Base-by-base conservation (phyloP, 2,888 invertebrate species). In the Bombyx huttoni region DNA sequence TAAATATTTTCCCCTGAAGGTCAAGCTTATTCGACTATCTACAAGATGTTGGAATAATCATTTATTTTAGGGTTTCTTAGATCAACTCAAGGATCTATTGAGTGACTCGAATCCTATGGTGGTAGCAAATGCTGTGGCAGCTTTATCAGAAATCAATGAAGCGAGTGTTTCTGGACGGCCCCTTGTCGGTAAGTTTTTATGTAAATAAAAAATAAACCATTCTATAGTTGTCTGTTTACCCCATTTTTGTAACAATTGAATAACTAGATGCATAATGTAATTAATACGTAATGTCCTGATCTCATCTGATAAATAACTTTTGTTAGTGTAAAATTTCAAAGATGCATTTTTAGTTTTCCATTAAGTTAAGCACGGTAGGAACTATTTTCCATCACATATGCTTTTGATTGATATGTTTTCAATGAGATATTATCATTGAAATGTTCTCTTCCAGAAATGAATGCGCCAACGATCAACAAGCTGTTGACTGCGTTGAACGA, bases 51-150 rank as follows among this genome's bases (percentile, higher is more conserved):
- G 24, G 2, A 24, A 24, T 24, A 24, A 24, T 5, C 24, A 5
- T 48, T 34, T 7, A 49, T 95, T 95, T 64, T 95, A 99, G 91
- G 99, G 98, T 35, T 99, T 99, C 81, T 89, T 99, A 59, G 99
- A 99, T 77, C 96, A 98, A 69, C 85, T 99, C 34, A 97, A 98
- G 77, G 99, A 99, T 81, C 89, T 99, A 51, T 88, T 99, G 46
- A 98, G 98, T 49, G 99, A 99, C 83, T 99, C 99, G 0, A 99
- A 99, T 87, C 99, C 99, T 0, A 99, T 99, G 99, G 99, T 98
- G 45, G 99, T 99, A 1, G 99, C 99, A 0, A 99, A 99, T 84
- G 99, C 99, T 0, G 99, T 99, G 0, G 99, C 99, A 0, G 98
- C 99, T 0, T 90, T 99, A 10, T 97, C 98, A 0, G 99, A 99